Percentiles rank a stretch among this genome's conserved stretches.
Evolutionary conservation across 2,113 vertebrate genomes (phyloP).

Genomic region (Phainopepla nitens): DNA sequence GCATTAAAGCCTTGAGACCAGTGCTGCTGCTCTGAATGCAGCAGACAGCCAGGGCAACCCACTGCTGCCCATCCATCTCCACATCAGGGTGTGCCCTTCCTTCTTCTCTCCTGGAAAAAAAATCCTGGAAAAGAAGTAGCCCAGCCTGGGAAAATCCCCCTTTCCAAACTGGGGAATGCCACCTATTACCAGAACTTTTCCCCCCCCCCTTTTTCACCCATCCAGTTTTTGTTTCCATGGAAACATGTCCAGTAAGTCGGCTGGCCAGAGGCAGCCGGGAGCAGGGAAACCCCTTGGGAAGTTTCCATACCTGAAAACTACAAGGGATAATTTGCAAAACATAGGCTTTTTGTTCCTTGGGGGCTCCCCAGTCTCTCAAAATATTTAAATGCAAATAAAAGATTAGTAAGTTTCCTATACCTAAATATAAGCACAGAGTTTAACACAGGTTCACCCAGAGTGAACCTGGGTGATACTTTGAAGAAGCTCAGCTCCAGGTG

Average conservation of each 20-base stretch:
- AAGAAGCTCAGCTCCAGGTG: background rate
- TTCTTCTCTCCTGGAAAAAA: background rate
- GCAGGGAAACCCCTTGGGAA: background rate
- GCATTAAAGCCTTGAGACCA: accelerated
- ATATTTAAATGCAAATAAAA: background rate
- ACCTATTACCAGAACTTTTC: background rate
- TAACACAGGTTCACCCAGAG: background rate
- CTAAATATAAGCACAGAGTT: background rate
- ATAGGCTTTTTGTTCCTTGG: background rate
- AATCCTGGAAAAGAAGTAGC: background rate
- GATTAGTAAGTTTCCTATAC: background rate
- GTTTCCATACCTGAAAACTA: constrained; percentile 21
- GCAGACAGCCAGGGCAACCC: background rate
- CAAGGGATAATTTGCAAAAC: constrained; percentile 40
- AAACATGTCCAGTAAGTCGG: background rate
- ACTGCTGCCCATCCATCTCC: background rate
- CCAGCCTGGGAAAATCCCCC: background rate
- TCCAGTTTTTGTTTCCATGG: constrained; percentile 26
- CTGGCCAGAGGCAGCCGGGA: background rate
- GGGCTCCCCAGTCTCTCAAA: background rate
- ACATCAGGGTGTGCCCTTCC: accelerated
- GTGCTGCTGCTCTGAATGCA: background rate
- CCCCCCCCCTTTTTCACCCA: background rate
- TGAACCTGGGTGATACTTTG: background rate
- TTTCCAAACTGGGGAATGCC: background rate